phyloP scores from a whole-genome alignment of 2,888 invertebrate genomes.

The Eupsilia transversa region DNA sequence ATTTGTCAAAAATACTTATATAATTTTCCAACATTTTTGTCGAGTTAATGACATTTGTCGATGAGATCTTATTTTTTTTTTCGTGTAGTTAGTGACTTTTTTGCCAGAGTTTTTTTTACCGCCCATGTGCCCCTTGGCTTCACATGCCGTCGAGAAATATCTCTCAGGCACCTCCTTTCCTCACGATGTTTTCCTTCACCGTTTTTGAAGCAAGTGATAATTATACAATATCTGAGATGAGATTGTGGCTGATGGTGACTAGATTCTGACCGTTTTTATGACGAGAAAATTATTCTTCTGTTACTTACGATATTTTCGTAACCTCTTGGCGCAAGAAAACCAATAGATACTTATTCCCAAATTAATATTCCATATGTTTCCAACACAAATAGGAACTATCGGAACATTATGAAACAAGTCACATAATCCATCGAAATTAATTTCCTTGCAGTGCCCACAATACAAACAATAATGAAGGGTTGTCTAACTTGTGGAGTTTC shows the following conservation, averaged over 20 bases:
- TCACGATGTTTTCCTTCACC: no score
- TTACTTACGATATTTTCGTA: not conserved
- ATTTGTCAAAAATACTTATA: not conserved
- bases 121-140: no score
- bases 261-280: not conserved
- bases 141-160: no score
- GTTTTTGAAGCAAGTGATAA: no score
- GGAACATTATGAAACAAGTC: slow-evolving; percentile 16
- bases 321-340: not conserved
- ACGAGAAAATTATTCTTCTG: not conserved
- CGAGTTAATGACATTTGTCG: not conserved
- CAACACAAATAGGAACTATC: not conserved
- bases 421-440: slow-evolving; percentile 24
- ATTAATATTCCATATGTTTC: slow-evolving; percentile 1
- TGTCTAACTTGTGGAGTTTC: slow-evolving; percentile 14
- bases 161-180: no score
- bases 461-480: slow-evolving; percentile 34
- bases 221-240: no score
- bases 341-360: not conserved
- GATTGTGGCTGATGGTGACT: not conserved
- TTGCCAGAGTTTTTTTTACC: no score
- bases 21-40: not conserved
- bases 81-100: no score
- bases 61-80: no score
- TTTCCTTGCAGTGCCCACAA: slow-evolving; percentile 23